These are phyloP conservation scores for Ennomos fuscantarius DNA, from an alignment of 2,888 invertebrate species.

Conservation along the genomic window DNA sequence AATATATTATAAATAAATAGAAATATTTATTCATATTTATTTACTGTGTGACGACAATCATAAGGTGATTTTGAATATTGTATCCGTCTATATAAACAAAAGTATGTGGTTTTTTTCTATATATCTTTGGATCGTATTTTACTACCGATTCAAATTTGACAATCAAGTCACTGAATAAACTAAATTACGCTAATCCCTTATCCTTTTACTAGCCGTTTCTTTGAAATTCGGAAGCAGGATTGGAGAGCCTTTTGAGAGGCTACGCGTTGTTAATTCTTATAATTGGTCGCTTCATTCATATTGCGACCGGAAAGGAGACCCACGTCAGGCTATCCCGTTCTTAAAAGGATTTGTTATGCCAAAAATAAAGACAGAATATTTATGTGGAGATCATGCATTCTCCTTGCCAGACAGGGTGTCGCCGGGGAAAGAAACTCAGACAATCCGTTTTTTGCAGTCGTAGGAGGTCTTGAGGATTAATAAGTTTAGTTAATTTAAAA, in stretches of 20 bases:
- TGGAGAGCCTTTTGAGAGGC: constrained; percentile 64
- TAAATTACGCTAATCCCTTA: constrained; percentile 71
- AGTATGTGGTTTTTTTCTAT: constrained; percentile 30
- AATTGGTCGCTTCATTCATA: constrained; percentile 75
- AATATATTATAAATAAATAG: too few species aligned
- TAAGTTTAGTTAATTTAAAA: constrained; percentile 25
- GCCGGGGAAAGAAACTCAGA: constrained; percentile 53
- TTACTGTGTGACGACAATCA: too few species aligned
- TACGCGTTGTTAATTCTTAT: constrained; percentile 69
- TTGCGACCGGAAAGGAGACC: constrained; percentile 77
- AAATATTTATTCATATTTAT: too few species aligned
- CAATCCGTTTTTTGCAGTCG: constrained; percentile 42
- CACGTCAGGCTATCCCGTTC: constrained; percentile 69
- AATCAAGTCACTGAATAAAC: constrained; percentile 53
- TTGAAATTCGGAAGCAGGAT: constrained; percentile 79
- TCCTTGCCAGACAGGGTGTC: constrained; percentile 72
- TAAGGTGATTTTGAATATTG: constrained; percentile 20
- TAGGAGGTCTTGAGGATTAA: constrained; percentile 48
- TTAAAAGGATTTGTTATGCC: constrained; percentile 76
- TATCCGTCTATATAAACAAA: constrained; percentile 32
- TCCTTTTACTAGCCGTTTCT: constrained; percentile 64
- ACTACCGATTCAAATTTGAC: constrained; percentile 41
- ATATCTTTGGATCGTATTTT: constrained; percentile 43
- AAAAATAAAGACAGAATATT: constrained; percentile 67
- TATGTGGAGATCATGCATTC: constrained; percentile 58